These are phyloP conservation scores for Morone chrysops DNA, from an alignment of 2,113 vertebrate species.

Conservation along the genomic window DNA sequence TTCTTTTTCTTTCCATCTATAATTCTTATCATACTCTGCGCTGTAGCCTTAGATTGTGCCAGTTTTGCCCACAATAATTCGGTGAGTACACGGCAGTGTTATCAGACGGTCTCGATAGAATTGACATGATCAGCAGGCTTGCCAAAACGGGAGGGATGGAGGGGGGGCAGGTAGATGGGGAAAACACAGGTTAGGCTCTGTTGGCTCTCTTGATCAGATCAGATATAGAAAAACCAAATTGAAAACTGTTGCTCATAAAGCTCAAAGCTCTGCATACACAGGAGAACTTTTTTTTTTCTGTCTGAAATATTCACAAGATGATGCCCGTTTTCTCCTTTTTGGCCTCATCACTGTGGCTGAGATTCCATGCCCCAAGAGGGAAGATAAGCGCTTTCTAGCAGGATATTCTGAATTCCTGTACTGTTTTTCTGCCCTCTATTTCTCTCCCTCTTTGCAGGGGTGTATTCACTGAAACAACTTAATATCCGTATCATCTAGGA, in stretches of 20 bases:
- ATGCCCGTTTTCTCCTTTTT: slow-evolving; percentile 41
- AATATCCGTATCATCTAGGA: neutral
- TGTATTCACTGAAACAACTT: slow-evolving; percentile 6
- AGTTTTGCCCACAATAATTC: neutral
- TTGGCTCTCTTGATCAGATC: neutral
- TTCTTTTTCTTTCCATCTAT: neutral
- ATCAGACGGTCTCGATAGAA: slow-evolving; percentile 6
- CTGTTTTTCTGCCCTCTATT: slow-evolving; percentile 53
- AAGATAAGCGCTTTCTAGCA: slow-evolving; percentile 65
- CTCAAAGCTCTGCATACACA: neutral
- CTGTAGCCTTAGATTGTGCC: neutral
- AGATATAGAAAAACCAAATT: neutral
- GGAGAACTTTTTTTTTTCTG: neutral
- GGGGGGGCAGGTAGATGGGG: neutral
- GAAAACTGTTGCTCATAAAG: neutral
- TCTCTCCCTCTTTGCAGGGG: slow-evolving; percentile 40
- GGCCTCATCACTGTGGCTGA: slow-evolving; percentile 45
- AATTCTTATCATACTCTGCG: neutral
- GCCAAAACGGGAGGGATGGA: neutral
- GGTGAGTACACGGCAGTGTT: neutral
- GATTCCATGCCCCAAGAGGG: slow-evolving; percentile 51
- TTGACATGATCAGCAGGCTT: neutral
- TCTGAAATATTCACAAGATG: slow-evolving; percentile 39
- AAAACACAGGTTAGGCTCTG: neutral
- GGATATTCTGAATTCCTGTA: slow-evolving; percentile 77